phyloP scores from a whole-genome alignment of 2,797 vertebrate genomes.

The Manis javanica region DNA sequence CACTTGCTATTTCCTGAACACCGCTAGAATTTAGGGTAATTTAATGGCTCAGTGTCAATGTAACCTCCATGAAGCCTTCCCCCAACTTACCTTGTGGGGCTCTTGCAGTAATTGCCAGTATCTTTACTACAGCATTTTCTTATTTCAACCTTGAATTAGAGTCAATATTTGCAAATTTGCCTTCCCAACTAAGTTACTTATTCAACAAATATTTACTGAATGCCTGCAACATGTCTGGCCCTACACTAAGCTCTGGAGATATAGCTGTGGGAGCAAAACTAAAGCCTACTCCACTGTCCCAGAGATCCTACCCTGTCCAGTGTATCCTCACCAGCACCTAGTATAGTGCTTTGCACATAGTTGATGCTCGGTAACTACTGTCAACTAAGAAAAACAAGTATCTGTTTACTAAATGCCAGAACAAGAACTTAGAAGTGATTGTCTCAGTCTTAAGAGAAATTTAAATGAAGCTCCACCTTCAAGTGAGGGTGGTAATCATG shows the following conservation, averaged over 20 bases:
- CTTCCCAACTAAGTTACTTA: slow-evolving; percentile 32
- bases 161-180: background rate
- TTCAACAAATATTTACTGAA: slow-evolving; percentile 12
- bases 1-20: background rate
- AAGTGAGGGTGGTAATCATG: background rate
- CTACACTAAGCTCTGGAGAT: background rate
- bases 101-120: background rate
- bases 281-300: background rate
- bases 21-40: background rate
- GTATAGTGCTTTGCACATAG: background rate
- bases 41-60: background rate
- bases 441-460: background rate
- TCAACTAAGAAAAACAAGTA: background rate
- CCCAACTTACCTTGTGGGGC: background rate
- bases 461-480: background rate
- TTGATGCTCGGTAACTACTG: background rate
- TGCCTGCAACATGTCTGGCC: background rate
- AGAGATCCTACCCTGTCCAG: background rate
- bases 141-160: slow-evolving; percentile 55
- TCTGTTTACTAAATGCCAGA: background rate
- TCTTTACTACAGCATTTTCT: slow-evolving; percentile 4
- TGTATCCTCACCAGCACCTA: background rate
- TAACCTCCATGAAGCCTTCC: background rate
- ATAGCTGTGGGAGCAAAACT: background rate
- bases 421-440: slow-evolving; percentile 39